These are phyloP conservation scores for Numenius arquata DNA, from an alignment of 2,113 vertebrate species.

Conservation along the genomic window DNA sequence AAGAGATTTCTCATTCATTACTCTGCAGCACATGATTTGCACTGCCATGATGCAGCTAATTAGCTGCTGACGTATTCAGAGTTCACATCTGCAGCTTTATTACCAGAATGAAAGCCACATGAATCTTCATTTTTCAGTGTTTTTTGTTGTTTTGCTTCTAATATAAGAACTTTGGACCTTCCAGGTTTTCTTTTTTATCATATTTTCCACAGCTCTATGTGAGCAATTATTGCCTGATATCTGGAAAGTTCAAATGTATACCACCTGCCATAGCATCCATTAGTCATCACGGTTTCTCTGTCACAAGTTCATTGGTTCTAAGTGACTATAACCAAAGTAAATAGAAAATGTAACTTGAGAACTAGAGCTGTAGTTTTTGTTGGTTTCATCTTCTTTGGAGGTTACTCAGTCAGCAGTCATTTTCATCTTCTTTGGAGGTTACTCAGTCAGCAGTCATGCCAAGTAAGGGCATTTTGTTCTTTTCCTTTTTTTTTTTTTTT, in stretches of 20 bases:
- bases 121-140: not conserved
- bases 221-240: not conserved
- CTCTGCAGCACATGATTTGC: not conserved
- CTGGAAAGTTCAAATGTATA: conserved; percentile 30
- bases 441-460: not conserved
- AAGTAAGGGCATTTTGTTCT: not conserved
- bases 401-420: not conserved
- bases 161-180: not conserved
- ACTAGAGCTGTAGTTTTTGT: not conserved
- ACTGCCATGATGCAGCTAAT: not conserved
- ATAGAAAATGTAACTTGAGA: not conserved
- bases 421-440: not conserved
- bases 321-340: not conserved
- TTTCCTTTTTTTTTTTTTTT: not conserved
- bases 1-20: not conserved
- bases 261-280: not conserved
- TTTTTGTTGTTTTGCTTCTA: not conserved
- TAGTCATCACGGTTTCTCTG: not conserved
- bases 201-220: conserved; percentile 2
- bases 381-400: not conserved
- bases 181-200: not conserved
- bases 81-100: conserved; percentile 36
- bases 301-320: not conserved
- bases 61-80: not conserved
- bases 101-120: not conserved